These are phyloP conservation scores for Ophion ventricosus DNA, from an alignment of 2,888 invertebrate genomes.

Conservation along the genomic window DNA sequence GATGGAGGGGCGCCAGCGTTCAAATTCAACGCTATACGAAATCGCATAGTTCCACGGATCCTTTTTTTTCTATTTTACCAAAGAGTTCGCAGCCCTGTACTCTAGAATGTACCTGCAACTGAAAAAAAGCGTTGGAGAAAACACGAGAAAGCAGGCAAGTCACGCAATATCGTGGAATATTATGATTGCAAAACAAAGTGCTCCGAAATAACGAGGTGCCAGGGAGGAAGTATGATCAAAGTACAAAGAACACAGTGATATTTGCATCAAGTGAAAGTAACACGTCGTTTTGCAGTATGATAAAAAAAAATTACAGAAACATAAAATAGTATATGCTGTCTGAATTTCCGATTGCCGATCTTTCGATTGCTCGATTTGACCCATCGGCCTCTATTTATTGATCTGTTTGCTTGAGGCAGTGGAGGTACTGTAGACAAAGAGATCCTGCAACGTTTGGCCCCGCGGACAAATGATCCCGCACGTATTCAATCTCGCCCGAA, in stretches of 20 bases:
- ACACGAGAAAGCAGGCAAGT: slow-evolving; percentile 18
- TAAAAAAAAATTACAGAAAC: not conserved
- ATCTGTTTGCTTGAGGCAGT: not conserved
- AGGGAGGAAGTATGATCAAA: not conserved
- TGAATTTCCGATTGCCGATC: not conserved
- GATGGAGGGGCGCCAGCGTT: not conserved
- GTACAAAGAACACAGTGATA: not conserved
- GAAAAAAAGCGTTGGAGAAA: slow-evolving; percentile 5
- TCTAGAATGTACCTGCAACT: not conserved
- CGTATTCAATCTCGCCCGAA: not conserved
- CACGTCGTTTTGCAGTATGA: not conserved
- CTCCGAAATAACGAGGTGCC: not conserved
- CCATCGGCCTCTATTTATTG: not conserved
- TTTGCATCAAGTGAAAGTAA: not conserved
- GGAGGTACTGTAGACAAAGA: not conserved
- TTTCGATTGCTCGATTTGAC: not conserved
- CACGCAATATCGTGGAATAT: slow-evolving; percentile 23
- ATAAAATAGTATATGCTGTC: not conserved
- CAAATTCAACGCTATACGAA: not conserved
- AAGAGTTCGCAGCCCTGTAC: not conserved
- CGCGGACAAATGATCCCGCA: no score
- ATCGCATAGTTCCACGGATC: no score
- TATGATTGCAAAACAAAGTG: slow-evolving; percentile 8
- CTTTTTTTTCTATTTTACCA: not conserved
- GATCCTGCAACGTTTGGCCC: no score